phyloP scores from a whole-genome alignment of 2,113 vertebrate species.

The Patagioenas fasciata region DNA sequence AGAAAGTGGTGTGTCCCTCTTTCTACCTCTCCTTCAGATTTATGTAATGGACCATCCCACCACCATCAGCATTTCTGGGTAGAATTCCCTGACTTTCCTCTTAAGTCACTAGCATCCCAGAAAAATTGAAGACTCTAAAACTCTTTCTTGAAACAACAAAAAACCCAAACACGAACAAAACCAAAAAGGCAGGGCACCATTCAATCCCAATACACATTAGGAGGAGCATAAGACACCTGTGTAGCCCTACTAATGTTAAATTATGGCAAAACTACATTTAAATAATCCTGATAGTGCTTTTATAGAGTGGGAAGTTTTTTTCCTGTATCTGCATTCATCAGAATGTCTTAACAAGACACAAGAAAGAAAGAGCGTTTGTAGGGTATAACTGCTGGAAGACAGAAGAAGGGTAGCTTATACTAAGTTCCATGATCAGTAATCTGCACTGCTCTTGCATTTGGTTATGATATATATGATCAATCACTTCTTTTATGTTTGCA shows the following conservation, averaged over 20 bases:
- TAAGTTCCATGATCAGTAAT: neutral
- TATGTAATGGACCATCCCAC: neutral
- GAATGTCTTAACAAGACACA: neutral
- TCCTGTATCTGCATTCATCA: neutral
- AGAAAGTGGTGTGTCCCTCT: neutral
- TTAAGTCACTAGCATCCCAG: neutral
- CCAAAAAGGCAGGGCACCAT: neutral
- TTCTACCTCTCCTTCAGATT: neutral
- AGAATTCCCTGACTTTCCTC: neutral
- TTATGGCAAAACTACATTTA: neutral
- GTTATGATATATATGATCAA: neutral
- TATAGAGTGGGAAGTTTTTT: neutral
- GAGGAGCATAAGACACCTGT: neutral
- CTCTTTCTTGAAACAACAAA: neutral
- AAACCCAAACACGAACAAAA: neutral
- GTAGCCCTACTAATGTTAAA: neutral
- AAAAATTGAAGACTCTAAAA: neutral
- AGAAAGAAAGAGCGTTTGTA: neutral
- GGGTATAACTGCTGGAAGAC: neutral
- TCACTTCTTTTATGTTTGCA: neutral
- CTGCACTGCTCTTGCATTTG: neutral
- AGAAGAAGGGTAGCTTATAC: neutral
- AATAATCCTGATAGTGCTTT: neutral
- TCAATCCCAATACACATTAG: neutral
- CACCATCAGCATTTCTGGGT: neutral